Base-by-base conservation (phyloP, 2,888 invertebrate genomes). In the Rhodophaea formosa region DNA sequence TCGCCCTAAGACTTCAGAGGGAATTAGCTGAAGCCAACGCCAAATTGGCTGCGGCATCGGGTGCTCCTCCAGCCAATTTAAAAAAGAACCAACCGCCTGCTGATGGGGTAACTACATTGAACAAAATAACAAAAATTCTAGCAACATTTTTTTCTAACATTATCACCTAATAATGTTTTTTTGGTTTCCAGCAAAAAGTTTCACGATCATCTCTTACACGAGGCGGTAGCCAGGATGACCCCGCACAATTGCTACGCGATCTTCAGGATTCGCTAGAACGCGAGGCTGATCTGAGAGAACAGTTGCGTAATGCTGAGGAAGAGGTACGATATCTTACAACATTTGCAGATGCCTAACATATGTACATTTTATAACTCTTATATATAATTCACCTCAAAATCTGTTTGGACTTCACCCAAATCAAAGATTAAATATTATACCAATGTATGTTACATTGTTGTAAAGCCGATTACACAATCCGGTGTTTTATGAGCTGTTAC, bases 281-380 rank as follows among this genome's bases (percentile, higher is more conserved):
- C 29, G 98, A 99, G 84, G 97, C 97, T 0, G 98, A 99, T 88
- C 90, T 98, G 14, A 93, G 97, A 57, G 98, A 99, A 81, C 98
- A 99, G 80, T 88, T 98, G 10, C 94, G 95, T 65, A 98, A 97
- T 82, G 95, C 98, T 12, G 98, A 98, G 83, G 97, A 98, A 86
- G 98, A 98, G 94, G 96, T 96, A 35, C 32, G 55, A 17, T 39
- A 35, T 42, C 3, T 16, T 2, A 39, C 7, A 12, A 47, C 14
- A 44, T 65, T 63, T 44, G 39, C n/a, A 39, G n/a, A 39, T n/a
- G 12, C 39, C n/a, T 0, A 12, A 3, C 39, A 39, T 39, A 5
- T 39, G n/a, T 3, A 39, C 10, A n/a, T 39, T 39, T n/a, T 12
- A 10, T 6, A 39, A 39, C n/a, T 12, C 35, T 35, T 8, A 39